Evolutionary conservation across 2,888 invertebrate genomes (phyloP), one percentile per base, ranked within the genome.

Genomic region (Cryptocephalus moraei): DNA sequence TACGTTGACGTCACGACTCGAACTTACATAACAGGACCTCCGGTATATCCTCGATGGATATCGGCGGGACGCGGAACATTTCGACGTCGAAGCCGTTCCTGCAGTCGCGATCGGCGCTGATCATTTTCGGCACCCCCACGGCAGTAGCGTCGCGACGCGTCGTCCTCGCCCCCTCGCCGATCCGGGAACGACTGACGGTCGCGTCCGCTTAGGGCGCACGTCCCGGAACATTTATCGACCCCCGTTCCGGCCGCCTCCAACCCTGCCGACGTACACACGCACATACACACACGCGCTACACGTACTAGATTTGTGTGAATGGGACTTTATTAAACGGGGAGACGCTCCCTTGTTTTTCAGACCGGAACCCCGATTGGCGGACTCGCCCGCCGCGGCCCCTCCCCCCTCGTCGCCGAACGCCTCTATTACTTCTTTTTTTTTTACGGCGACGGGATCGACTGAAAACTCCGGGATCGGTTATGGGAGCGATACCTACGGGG

Each of bases 1-100:
- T n/a, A n/a, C n/a, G n/a, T n/a, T 22, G 6, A 22, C 22, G 2
- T 6, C 22, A 22, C 22, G 22, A 22, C 22, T 22, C 6, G 44
- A 45, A 80, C 82, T 77, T 81, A 84, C 84, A 81, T 69, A 84
- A 69, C 62, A 84, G 75, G 73, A 82, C 80, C 71, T 84, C 82
- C 34, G 84, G 84, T 62, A 84, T 77, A 66, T 81, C 80, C 67
- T 84, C 83, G 56, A 84, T 73, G 64, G 81, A 80, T 61, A 84
- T 82, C 58, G 84, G 84, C 52, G 84, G 84, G 58, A 84, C 82
- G 65, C 84, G 77, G 73, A 81, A 75, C 65, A 76, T 74, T 61
- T 75, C 73, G 46, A 70, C 68, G 52, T 69, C 66, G 45, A 68
- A 56, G 34, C 57, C 56, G 55, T 46, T 63, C 59, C 52, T 63